phyloP scores from a whole-genome alignment of 35 echinoderm and acorn worm genomes.

The Apostichopus japonicus region DNA sequence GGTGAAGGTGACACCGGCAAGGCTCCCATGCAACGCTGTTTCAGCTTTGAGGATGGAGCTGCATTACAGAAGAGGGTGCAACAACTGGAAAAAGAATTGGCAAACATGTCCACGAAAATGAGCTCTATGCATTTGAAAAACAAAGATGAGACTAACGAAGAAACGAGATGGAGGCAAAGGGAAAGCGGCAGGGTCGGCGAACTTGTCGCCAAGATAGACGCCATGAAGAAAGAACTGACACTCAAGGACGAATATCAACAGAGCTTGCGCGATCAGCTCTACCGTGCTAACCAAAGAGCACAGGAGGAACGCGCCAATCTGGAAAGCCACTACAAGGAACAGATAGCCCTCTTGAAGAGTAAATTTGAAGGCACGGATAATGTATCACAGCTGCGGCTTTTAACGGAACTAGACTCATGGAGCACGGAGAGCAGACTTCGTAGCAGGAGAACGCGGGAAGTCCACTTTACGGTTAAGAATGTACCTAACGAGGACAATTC shows the following conservation, averaged over 20 bases:
- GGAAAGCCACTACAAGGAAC: background rate
- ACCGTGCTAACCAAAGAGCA: background rate
- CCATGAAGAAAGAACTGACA: constrained; percentile 5
- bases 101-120: background rate
- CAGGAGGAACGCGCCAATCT: background rate
- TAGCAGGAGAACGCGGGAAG: background rate
- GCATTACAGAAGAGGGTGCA: background rate
- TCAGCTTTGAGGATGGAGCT: background rate
- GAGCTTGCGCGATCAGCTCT: background rate
- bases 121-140: background rate
- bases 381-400: background rate
- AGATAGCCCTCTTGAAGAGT: background rate
- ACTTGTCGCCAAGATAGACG: background rate
- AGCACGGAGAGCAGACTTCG: background rate
- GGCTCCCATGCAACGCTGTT: background rate
- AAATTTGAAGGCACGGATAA: background rate
- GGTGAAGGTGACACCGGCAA: background rate
- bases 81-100: constrained; percentile 15
- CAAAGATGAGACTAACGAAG: constrained; percentile 5
- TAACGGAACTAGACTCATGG: background rate
- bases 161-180: background rate
- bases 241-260: background rate
- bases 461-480: background rate
- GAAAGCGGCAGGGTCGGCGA: background rate
- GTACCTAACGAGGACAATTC: background rate